Evolutionary conservation across 2,888 invertebrate species (phyloP).

Genomic region (Melikaiella ostensackeni): DNA sequence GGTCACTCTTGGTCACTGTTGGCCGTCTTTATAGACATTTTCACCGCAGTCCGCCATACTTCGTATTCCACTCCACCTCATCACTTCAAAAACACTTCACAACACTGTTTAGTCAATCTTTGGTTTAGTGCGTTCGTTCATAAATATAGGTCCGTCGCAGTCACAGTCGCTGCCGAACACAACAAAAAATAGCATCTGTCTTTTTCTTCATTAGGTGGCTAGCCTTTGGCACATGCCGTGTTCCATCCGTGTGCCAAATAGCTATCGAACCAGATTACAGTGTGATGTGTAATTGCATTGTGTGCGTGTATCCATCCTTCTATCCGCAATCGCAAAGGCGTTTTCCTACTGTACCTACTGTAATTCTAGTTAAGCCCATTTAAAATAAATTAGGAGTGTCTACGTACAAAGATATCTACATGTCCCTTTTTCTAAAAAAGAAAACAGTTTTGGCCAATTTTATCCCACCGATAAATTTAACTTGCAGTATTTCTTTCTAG

Average conservation of each 20-base stretch:
- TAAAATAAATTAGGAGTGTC: not conserved
- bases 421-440: not conserved
- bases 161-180: not conserved
- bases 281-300: not conserved
- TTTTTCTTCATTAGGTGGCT: conserved; percentile 13
- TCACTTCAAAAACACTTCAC: conserved; percentile 17
- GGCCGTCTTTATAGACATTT: conserved; percentile 52
- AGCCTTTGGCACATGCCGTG: not conserved
- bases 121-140: conserved; percentile 16
- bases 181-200: conserved; percentile 10
- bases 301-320: not conserved
- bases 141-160: conserved; percentile 28
- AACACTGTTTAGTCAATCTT: no score
- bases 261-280: not conserved
- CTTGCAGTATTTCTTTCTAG: not conserved
- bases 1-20: conserved; percentile 47
- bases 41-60: conserved; percentile 60
- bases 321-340: not conserved
- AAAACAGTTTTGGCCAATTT: not conserved
- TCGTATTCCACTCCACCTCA: conserved; percentile 30
- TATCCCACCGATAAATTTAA: conserved; percentile 10
- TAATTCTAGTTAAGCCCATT: conserved; percentile 1
- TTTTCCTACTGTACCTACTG: conserved; percentile 9
- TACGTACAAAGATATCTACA: no score
- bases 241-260: no score